These are phyloP conservation scores for Drosophila setifemur DNA, from an alignment of 1,140 invertebrate species.

Conservation along the genomic window DNA sequence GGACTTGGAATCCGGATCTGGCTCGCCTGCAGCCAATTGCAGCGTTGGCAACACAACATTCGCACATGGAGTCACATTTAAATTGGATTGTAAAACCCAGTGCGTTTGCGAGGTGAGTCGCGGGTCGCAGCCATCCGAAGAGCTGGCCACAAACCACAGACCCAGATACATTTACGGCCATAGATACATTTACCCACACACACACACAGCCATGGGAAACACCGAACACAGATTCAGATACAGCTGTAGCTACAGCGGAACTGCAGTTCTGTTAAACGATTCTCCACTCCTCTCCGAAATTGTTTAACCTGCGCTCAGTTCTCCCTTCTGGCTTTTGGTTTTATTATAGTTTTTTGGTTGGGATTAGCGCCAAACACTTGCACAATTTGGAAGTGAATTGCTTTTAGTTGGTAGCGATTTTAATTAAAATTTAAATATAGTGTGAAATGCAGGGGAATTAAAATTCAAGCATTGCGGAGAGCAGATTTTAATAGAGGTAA, in stretches of 20 bases:
- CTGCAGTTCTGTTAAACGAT: slow-evolving; percentile 53
- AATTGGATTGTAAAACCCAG: slow-evolving; percentile 86
- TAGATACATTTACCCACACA: no score
- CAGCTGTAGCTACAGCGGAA: slow-evolving; percentile 32
- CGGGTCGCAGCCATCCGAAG: slow-evolving; percentile 9
- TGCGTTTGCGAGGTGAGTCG: slow-evolving; percentile 87
- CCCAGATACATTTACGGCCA: no score
- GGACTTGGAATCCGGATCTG: slow-evolving; percentile 24
- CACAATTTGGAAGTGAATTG: slow-evolving; percentile 30
- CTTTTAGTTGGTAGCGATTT: slow-evolving; percentile 28
- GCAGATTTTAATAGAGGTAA: slow-evolving; percentile 8
- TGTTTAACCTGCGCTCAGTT: slow-evolving; percentile 52
- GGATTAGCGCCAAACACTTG: slow-evolving; percentile 43
- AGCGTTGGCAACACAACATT: slow-evolving; percentile 85
- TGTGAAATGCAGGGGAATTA: slow-evolving; percentile 18
- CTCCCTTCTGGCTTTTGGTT: not conserved
- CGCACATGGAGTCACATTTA: slow-evolving; percentile 87
- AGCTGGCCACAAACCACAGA: slow-evolving; percentile 53
- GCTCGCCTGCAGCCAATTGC: slow-evolving; percentile 82
- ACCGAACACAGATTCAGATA: not conserved
- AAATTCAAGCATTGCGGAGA: not conserved
- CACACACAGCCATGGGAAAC: slow-evolving; percentile 4
- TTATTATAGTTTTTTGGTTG: slow-evolving; percentile 18
- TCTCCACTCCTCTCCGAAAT: slow-evolving; percentile 11
- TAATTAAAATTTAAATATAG: slow-evolving; percentile 47